Conservation (phyloP, 1,140 invertebrate species). For the Luehdorfia chinensis region DNA sequence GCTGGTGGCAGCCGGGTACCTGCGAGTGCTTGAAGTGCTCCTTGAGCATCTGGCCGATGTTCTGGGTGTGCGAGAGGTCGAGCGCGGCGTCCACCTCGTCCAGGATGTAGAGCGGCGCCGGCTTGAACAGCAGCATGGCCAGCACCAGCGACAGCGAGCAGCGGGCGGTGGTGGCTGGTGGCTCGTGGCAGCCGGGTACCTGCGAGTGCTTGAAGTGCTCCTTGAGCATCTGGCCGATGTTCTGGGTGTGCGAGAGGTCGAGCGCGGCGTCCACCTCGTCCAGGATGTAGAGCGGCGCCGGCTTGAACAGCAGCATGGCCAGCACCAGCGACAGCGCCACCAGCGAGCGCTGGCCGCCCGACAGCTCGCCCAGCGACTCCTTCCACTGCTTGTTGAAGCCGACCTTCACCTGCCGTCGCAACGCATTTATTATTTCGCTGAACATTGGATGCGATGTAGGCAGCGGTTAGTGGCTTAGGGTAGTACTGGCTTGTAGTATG, state of each 20-base stretch:
- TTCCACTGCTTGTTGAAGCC: constrained; percentile 97
- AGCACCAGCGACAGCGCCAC: constrained; percentile 98
- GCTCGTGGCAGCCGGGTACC: too few species aligned
- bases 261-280: constrained; percentile 99
- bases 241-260: constrained; percentile 98
- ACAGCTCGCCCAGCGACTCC: constrained; percentile 96
- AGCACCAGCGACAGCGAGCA: constrained; percentile 97
- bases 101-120: constrained; percentile 98
- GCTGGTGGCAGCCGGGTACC: too few species aligned
- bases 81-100: constrained; percentile 99
- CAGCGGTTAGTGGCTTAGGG: too few species aligned
- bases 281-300: constrained; percentile 98
- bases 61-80: constrained; percentile 98
- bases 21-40: constrained; percentile 96
- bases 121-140: constrained; percentile 97
- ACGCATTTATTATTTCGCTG: too few species aligned
- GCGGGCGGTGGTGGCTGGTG: too few species aligned
- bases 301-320: constrained; percentile 97
- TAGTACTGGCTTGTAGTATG: too few species aligned
- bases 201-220: constrained; percentile 96
- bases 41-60: constrained; percentile 97
- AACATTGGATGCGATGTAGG: too few species aligned
- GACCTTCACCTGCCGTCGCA: constrained; percentile 85
- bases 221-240: constrained; percentile 97
- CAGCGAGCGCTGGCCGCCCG: constrained; percentile 97